A percentile compares a stretch with the other conserved stretches of the same genome.
Conservation (phyloP, 2,797 vertebrate genomes). For the Novumbra hubbsi region DNA sequence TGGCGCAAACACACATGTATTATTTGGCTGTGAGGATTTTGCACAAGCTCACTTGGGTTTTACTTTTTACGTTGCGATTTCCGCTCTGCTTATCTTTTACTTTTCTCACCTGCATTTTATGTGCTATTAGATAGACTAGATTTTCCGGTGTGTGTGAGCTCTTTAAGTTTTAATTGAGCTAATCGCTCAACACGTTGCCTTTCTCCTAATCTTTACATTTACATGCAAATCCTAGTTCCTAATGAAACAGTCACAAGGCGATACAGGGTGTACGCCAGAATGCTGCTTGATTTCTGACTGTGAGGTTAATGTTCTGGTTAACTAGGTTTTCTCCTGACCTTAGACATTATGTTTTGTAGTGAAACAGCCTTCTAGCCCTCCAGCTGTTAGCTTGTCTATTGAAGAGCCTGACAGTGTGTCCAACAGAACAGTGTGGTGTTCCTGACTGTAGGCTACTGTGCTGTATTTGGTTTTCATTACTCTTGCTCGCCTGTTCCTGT, state of each 20-base stretch:
- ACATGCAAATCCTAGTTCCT: neutral
- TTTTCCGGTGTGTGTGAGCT: neutral
- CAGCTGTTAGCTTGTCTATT: constrained; percentile 34
- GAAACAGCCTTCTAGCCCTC: constrained; percentile 23
- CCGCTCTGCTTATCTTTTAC: too few species aligned
- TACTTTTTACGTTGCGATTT: too few species aligned
- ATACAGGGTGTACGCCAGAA: neutral
- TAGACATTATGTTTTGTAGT: constrained; percentile 14
- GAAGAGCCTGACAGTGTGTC: constrained; percentile 40
- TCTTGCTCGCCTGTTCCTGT: constrained; percentile 44
- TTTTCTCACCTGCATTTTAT: too few species aligned
- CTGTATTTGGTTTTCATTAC: constrained; percentile 35
- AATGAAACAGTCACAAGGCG: neutral
- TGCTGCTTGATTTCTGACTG: too few species aligned
- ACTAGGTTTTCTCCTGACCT: neutral
- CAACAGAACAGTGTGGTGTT: constrained; percentile 5
- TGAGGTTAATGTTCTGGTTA: neutral
- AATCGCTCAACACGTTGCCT: neutral
- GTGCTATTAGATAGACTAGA: too few species aligned
- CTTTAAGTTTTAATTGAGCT: neutral
- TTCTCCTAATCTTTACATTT: neutral
- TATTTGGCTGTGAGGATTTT: too few species aligned
- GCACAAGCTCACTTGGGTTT: too few species aligned
- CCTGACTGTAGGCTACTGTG: neutral
- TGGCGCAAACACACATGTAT: neutral